These are phyloP conservation scores for Erynnis tages DNA, from an alignment of 2,888 invertebrate genomes.

Conservation along the genomic window DNA sequence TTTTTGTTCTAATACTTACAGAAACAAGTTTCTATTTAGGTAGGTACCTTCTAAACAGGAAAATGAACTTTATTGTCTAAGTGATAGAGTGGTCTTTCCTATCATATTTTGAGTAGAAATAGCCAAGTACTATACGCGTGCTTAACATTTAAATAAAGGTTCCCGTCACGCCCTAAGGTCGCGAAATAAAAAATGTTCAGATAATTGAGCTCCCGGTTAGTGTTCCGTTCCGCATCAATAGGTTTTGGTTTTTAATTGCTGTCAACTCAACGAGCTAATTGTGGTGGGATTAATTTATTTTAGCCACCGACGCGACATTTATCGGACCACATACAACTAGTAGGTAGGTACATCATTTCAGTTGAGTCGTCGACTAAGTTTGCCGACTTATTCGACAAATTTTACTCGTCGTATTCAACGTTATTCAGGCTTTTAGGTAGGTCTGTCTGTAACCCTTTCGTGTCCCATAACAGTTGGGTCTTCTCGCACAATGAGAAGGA, in stretches of 20 bases:
- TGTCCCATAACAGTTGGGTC: too few species aligned
- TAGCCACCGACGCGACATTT: too few species aligned
- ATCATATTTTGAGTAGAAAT: conserved; percentile 26
- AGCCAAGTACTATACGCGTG: conserved; percentile 33
- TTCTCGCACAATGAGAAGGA: too few species aligned
- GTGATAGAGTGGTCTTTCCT: conserved; percentile 13
- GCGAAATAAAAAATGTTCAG: conserved; percentile 29
- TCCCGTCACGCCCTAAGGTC: conserved; percentile 35
- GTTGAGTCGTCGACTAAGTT: too few species aligned
- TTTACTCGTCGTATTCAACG: too few species aligned
- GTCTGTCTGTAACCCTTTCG: too few species aligned
- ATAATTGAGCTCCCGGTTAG: conserved; percentile 10
- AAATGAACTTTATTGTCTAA: conserved; percentile 30
- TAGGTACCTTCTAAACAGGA: conserved; percentile 2
- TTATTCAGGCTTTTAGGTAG: too few species aligned
- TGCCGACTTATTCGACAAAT: too few species aligned
- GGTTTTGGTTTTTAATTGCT: not conserved
- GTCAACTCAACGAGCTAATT: not conserved
- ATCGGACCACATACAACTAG: too few species aligned
- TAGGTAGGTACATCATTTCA: too few species aligned
- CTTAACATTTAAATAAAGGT: conserved; percentile 40
- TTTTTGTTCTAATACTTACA: conserved; percentile 62
- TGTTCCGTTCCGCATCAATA: conserved; percentile 14
- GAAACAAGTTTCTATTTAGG: conserved; percentile 43
- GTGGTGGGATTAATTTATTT: too few species aligned